These are phyloP conservation scores for Masnerella sp. DNA, from an alignment of 2,888 invertebrate genomes.

Conservation along the genomic window DNA sequence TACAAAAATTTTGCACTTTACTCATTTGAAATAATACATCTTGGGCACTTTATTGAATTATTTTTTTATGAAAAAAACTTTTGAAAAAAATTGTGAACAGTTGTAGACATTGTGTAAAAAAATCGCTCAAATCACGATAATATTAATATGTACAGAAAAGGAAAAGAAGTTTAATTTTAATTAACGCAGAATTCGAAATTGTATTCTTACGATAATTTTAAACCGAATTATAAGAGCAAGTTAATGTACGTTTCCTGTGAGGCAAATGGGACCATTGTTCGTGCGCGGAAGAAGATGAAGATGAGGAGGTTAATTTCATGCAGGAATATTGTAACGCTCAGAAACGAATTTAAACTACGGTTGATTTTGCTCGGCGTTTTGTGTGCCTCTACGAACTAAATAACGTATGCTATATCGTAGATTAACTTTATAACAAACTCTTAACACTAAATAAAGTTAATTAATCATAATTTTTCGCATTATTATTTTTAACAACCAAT, in stretches of 20 bases:
- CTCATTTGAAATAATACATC: no score
- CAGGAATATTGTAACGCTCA: constrained; percentile 32
- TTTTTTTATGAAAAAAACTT: no score
- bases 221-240: constrained; percentile 20
- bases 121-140: no score
- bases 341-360: constrained; percentile 16
- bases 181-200: no score
- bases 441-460: not conserved
- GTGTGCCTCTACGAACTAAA: not conserved
- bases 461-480: not conserved
- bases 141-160: no score
- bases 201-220: constrained; percentile 13
- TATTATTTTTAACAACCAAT: no score
- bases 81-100: no score
- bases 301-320: constrained; percentile 32
- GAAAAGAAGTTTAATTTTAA: not conserved
- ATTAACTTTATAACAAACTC: not conserved
- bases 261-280: constrained; percentile 32
- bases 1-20: no score
- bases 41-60: no score
- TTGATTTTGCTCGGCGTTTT: constrained; percentile 10
- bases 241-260: constrained; percentile 18
- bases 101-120: no score
- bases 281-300: constrained; percentile 17
- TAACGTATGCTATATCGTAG: not conserved